A percentile compares a stretch with the other conserved stretches of the same genome.
Evolutionary conservation across 2,113 vertebrate genomes (phyloP).

Genomic region (Numida meleagris): DNA sequence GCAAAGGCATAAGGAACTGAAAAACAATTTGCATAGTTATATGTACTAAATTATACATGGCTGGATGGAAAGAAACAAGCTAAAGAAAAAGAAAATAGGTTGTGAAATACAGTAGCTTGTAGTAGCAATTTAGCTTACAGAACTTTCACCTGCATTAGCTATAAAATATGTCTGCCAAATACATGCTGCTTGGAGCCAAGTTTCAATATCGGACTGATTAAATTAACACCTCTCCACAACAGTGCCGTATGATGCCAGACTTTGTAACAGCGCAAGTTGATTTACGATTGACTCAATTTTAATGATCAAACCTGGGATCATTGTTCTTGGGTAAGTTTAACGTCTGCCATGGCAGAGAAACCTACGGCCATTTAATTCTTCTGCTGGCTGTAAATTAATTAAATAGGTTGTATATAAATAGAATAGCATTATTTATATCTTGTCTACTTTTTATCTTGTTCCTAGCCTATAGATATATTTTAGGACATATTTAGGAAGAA

Average conservation of each 20-base stretch:
- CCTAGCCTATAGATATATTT: background rate
- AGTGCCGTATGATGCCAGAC: background rate
- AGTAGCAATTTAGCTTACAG: background rate
- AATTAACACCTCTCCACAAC: background rate
- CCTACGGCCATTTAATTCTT: background rate
- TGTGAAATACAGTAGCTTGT: background rate
- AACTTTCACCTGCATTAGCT: background rate
- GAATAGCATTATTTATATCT: background rate
- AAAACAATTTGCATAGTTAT: background rate
- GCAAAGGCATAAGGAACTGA: background rate
- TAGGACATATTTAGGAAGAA: background rate
- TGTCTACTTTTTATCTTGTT: background rate
- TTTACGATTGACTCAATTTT: conserved; percentile 1
- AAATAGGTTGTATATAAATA: background rate
- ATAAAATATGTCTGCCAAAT: background rate
- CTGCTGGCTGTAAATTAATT: background rate
- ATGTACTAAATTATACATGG: background rate
- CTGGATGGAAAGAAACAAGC: background rate
- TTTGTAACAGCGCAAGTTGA: background rate
- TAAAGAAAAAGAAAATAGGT: background rate
- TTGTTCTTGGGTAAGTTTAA: background rate
- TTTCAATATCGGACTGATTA: background rate
- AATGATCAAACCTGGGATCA: background rate
- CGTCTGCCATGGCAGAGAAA: background rate
- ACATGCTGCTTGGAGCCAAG: background rate